Base-by-base conservation (phyloP, 2,113 vertebrate species). In the Lasiurus borealis region DNA sequence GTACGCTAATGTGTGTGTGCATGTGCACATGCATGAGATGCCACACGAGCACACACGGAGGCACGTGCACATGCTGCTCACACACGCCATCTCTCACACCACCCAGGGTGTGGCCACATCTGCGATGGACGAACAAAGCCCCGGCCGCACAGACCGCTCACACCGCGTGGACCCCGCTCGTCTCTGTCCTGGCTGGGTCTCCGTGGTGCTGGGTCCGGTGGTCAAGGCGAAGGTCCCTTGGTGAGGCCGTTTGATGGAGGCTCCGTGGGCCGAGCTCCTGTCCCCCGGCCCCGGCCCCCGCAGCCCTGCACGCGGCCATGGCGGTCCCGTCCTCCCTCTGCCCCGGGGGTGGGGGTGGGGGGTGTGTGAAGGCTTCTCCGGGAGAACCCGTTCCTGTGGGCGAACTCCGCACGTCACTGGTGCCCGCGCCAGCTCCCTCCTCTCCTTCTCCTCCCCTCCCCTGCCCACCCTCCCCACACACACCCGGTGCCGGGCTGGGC, bases 311-410 rank as follows among this genome's bases (percentile, higher is more conserved):
- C 52, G 36, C 16, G 62, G 27, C 50, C 2, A 2, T 4, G 46
- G 23, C 21, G 1, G 52, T 9, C 1, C 0, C 4, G 29, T 0
- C 1, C 29, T n/a, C 46, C 19, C 29, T 7, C 44, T 0, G 0
- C 46, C 82, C 9, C 0, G 0, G 40, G 34, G 31, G 31, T 13
- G 40, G 48, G 46, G 46, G 9, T 2, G 31, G 31, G 12, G 40
- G 48, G 46, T 10, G 9, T 2, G 2, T 13, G 14, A 11, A 3
- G 0, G 0, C 31, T 40, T 50, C 34, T 54, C n/a, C 0, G 2
- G 3, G 76, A 34, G 8, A 34, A 87, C 4, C 31, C 15, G 10
- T 19, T 1, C 46, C 36, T 8, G 10, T 59, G n/a, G 57, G 94
- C 57, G 27, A 50, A 8, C 29, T 86, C 80, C 21, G 46, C 40